These are phyloP conservation scores for Fundulus diaphanus DNA, from an alignment of 2,797 vertebrate genomes.

Conservation along the genomic window DNA sequence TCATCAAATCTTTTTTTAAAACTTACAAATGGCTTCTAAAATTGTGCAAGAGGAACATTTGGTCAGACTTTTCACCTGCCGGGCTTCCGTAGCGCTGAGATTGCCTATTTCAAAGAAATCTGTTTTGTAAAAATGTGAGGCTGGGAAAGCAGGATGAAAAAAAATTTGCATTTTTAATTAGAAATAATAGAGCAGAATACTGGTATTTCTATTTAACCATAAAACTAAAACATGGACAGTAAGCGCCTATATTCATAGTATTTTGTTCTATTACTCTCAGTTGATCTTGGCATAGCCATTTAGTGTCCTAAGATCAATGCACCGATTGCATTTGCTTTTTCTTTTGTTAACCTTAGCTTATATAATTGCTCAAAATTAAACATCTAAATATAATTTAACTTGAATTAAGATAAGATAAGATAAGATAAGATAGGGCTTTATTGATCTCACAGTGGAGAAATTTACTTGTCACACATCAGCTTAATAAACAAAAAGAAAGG, in stretches of 20 bases:
- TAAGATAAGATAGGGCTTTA: too few species aligned
- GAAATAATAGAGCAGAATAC: neutral
- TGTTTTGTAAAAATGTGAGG: neutral
- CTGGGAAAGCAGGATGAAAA: neutral
- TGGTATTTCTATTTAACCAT: neutral
- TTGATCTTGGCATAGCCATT: conserved; percentile 59
- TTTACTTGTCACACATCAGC: too few species aligned
- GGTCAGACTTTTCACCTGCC: too few species aligned
- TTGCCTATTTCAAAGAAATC: conserved; percentile 24
- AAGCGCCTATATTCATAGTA: conserved; percentile 55
- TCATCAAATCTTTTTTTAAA: too few species aligned
- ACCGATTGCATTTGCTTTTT: conserved; percentile 70
- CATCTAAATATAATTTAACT: conserved; percentile 61
- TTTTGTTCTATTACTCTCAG: conserved; percentile 56
- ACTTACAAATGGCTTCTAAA: too few species aligned
- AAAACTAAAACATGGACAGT: conserved; percentile 28
- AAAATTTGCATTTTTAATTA: neutral
- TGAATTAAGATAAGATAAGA: too few species aligned
- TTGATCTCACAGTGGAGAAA: too few species aligned
- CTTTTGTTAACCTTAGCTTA: conserved; percentile 66
- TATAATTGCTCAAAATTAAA: conserved; percentile 69
- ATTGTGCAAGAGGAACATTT: too few species aligned
- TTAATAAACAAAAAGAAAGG: too few species aligned
- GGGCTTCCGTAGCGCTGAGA: neutral
- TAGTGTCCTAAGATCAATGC: conserved; percentile 73